phyloP scores from a whole-genome alignment of 2,113 vertebrate species.

The Ictidomys tridecemlineatus region DNA sequence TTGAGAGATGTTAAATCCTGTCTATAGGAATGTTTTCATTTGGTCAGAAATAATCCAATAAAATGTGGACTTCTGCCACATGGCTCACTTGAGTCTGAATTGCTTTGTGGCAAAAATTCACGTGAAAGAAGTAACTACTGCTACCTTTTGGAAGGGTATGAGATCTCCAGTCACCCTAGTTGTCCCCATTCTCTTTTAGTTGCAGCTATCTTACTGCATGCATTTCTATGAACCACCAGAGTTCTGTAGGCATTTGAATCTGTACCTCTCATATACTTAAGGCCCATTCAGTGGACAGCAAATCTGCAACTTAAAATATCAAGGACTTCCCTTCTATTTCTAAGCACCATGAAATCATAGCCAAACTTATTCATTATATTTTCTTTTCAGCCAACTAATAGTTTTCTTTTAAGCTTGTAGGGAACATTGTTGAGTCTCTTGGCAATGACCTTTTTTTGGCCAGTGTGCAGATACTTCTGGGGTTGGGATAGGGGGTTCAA shows the following conservation, averaged over 20 bases:
- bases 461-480: background rate
- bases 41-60: background rate
- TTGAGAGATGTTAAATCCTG: conserved; percentile 16
- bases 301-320: conserved; percentile 10
- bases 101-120: background rate
- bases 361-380: background rate
- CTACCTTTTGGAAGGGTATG: background rate
- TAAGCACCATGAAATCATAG: background rate
- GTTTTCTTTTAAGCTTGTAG: background rate
- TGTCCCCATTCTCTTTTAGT: background rate
- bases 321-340: background rate
- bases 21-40: background rate
- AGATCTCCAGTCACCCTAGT: background rate
- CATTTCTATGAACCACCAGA: background rate
- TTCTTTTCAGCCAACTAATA: background rate
- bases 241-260: background rate
- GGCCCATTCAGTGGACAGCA: background rate
- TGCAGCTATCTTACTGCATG: background rate
- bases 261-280: background rate
- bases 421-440: background rate
- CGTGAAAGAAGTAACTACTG: background rate
- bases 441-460: background rate
- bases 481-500: background rate
- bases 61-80: conserved; percentile 1
- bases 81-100: background rate